phyloP scores from a whole-genome alignment of 2,888 invertebrate species.

The Cheilosia grossa region DNA sequence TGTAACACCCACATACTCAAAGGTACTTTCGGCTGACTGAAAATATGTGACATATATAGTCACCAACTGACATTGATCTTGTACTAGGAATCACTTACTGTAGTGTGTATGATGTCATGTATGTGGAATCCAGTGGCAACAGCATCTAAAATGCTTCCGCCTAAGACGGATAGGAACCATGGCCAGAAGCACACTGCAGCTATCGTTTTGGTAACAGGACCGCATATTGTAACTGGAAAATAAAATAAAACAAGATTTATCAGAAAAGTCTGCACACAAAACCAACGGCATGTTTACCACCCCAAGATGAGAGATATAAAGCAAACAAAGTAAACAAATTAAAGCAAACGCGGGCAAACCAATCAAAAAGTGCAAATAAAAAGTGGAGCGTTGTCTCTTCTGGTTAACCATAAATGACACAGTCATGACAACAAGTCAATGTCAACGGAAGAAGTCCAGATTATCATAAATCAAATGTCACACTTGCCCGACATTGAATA shows the following conservation, averaged over 20 bases:
- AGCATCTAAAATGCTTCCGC: conserved; percentile 82
- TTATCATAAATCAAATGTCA: too few species aligned
- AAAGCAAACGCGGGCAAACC: too few species aligned
- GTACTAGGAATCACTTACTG: conserved; percentile 78
- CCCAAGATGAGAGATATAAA: neutral
- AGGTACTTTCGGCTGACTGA: conserved; percentile 59
- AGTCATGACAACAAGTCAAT: too few species aligned
- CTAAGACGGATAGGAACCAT: conserved; percentile 82
- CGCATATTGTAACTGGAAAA: conserved; percentile 78
- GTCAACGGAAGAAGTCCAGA: too few species aligned
- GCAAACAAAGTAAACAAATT: neutral
- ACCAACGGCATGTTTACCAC: neutral
- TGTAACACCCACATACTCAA: conserved; percentile 74
- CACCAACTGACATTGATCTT: conserved; percentile 16
- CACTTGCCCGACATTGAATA: too few species aligned
- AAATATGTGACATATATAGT: neutral
- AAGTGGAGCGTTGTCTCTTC: too few species aligned
- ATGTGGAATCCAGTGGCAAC: conserved; percentile 83
- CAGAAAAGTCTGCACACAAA: neutral
- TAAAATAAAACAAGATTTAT: neutral
- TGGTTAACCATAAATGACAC: too few species aligned
- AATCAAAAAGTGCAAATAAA: too few species aligned
- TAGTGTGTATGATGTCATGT: conserved; percentile 81
- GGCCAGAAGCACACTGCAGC: conserved; percentile 80
- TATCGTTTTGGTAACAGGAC: conserved; percentile 78